A percentile compares a stretch with the other conserved stretches of the same genome.
Evolutionary conservation across 2,888 invertebrate species (phyloP).

Genomic region (Melolontha melolontha): DNA sequence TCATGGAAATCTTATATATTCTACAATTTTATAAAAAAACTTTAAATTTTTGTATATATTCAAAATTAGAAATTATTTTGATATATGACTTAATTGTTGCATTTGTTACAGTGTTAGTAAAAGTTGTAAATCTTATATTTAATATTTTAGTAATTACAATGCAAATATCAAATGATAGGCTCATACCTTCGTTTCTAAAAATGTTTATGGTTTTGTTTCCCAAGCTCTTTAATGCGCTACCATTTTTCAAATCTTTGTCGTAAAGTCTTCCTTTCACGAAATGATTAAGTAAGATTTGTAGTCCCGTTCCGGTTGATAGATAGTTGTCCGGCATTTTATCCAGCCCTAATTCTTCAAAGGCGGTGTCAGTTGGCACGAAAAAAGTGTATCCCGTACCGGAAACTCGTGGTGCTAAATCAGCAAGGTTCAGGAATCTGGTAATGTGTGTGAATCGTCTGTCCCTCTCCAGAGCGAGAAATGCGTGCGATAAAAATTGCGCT

Average conservation of each 20-base stretch:
- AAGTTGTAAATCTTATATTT: no score
- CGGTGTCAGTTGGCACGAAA: constrained; percentile 77
- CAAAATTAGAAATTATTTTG: no score
- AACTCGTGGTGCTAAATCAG: constrained; percentile 72
- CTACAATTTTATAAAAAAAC: no score
- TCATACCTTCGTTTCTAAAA: constrained; percentile 64
- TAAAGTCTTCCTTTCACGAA: constrained; percentile 73
- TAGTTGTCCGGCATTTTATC: constrained; percentile 71
- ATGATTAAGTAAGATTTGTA: constrained; percentile 72
- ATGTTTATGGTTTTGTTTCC: constrained; percentile 71
- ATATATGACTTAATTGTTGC: no score
- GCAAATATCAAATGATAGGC: no score
- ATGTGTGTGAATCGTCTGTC: constrained; percentile 70
- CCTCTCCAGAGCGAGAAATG: constrained; percentile 71
- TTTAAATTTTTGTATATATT: no score
- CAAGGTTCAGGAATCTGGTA: constrained; percentile 73
- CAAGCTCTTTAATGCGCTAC: constrained; percentile 68
- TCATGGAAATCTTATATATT: no score
- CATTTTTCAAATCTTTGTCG: constrained; percentile 70
- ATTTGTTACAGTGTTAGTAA: no score
- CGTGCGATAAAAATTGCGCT: constrained; percentile 74
- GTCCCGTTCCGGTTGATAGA: constrained; percentile 69
- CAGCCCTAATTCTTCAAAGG: constrained; percentile 73
- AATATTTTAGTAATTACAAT: no score
- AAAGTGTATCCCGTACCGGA: constrained; percentile 77